These are phyloP conservation scores for Mylabris phalerata DNA, from an alignment of 1,140 invertebrate genomes.

Conservation along the genomic window DNA sequence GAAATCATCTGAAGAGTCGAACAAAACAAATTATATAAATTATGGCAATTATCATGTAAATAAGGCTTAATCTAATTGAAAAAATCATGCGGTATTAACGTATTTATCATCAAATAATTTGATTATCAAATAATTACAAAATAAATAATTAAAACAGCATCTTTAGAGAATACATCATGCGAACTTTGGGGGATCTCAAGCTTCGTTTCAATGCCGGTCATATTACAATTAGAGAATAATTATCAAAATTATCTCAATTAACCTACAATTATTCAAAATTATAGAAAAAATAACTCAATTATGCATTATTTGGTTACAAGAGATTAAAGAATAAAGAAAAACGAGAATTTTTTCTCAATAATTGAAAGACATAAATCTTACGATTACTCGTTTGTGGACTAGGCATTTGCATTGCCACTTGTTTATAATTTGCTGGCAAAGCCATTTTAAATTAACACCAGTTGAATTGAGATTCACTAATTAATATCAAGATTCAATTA, in stretches of 20 bases:
- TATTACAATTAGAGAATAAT: no score
- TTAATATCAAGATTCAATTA: no score
- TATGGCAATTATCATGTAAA: background rate
- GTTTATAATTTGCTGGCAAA: conserved; percentile 66
- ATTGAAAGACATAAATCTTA: conserved; percentile 30
- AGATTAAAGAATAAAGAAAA: no score
- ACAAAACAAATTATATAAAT: background rate
- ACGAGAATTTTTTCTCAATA: no score
- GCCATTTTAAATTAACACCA: conserved; percentile 48
- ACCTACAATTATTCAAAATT: no score
- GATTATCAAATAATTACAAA: conserved; percentile 7
- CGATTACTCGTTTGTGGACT: conserved; percentile 43
- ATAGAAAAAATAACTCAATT: no score
- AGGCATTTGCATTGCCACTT: conserved; percentile 60
- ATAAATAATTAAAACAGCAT: conserved; percentile 10
- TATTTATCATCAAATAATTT: conserved; percentile 4
- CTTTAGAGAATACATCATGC: conserved; percentile 12
- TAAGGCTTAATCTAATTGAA: conserved; percentile 3
- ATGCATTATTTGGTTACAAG: no score
- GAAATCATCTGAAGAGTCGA: no score
- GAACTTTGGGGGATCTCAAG: background rate
- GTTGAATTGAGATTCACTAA: no score
- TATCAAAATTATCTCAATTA: no score
- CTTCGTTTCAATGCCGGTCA: no score
- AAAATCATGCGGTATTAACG: conserved; percentile 9